phyloP scores from a whole-genome alignment of 2,888 invertebrate species.

The Lampropteryx suffumata region DNA sequence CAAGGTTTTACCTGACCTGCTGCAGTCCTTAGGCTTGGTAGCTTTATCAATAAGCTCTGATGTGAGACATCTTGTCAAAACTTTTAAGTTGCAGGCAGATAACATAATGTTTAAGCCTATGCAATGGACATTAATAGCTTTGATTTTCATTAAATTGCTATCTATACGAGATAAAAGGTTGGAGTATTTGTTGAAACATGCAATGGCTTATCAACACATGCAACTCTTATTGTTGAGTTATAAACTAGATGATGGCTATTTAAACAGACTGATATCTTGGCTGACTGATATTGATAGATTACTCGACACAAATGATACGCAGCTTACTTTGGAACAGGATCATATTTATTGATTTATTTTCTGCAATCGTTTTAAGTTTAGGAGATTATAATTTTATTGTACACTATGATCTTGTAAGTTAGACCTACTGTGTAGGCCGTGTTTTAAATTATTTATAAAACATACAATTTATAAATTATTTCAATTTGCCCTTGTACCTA shows the following conservation, averaged over 20 bases:
- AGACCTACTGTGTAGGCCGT: background rate
- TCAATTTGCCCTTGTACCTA: too few relatives aligned
- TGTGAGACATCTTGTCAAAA: constrained; percentile 81
- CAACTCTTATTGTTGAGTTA: constrained; percentile 75
- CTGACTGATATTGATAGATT: constrained; percentile 76
- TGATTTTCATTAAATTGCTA: constrained; percentile 86
- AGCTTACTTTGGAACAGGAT: constrained; percentile 56
- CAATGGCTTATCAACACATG: constrained; percentile 65
- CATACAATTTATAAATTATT: too few relatives aligned
- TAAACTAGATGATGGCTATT: constrained; percentile 75
- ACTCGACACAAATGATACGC: constrained; percentile 64
- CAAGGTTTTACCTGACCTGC: constrained; percentile 84
- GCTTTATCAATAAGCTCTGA: constrained; percentile 68
- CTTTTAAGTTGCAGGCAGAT: constrained; percentile 86
- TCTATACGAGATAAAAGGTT: constrained; percentile 63
- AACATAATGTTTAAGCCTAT: constrained; percentile 88
- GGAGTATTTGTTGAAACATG: constrained; percentile 54
- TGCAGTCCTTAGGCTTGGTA: constrained; percentile 73
- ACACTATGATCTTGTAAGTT: too few relatives aligned
- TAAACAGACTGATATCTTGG: constrained; percentile 76
- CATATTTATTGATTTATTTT: constrained; percentile 7
- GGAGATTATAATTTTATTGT: too few relatives aligned
- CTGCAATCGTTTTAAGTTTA: background rate
- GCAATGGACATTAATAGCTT: constrained; percentile 87
- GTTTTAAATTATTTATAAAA: background rate